Evolutionary conservation across 2,113 vertebrate genomes (phyloP), one percentile per base, ranked within the genome.

Genomic region (Dipodomys merriami): DNA sequence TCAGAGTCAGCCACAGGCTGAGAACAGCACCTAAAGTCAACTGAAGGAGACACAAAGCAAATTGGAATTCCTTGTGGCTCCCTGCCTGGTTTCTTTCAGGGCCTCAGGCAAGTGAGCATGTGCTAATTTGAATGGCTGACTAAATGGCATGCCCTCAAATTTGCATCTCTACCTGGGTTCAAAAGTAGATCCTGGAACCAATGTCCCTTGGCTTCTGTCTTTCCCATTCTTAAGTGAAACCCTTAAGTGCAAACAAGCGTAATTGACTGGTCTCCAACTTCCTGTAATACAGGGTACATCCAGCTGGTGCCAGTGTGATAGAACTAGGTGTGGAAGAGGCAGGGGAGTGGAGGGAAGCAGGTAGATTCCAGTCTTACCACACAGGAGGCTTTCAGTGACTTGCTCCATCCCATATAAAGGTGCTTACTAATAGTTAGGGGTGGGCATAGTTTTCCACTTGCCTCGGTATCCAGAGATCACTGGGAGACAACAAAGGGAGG

Each of bases 71-170:
- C 91, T 95, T 60, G 93, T 93, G 84, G 76, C 79, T 83, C 77
- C 78, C 86, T 82, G 93, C 79, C 89, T 90, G 74, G 87, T 96
- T 97, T 88, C 90, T 96, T 95, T 91, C 53, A 86, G 83, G 76
- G 93, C 96, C 93, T 80, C 27, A 16, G 96, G 96, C 95, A 94
- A 97, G 80, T 62, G 80, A 95, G 88, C 90, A 93, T 91, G 94
- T 93, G 93, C 92, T 96, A 88, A 96, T 95, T 96, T 95, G 88
- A 90, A 95, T 95, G 97, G 96, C 94, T 97, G 94, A 95, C 93
- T 97, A 96, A 95, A 95, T 92, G 93, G 96, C 76, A 95, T 94
- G 95, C 81, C 96, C 97, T 96, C 95, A 95, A 95, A 96, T 96
- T 94, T 95, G 91, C 95, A 88, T 96, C 91, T 95, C 84, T 86